Base-by-base conservation (phyloP, 2,797 vertebrate genomes). In the Pithecia hirsuta region DNA sequence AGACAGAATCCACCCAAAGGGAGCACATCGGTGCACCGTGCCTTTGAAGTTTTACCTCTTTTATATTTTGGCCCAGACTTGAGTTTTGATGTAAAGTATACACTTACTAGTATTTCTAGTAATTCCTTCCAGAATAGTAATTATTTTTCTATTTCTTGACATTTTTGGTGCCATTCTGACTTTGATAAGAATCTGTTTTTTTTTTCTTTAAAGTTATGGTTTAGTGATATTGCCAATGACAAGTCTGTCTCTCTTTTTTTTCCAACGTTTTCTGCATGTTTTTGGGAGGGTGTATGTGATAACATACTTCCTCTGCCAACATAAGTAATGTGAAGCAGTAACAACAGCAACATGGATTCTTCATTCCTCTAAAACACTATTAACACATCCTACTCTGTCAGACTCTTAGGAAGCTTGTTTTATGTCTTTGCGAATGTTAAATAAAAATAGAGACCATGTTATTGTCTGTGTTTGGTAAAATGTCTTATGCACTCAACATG, bases 371-470 rank as follows among this genome's bases (percentile, higher is more conserved):
- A n/a, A 81, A 28, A 39, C 52, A 7, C 48, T 83, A 8, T 26
- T 4, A 12, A 61, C 28, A 30, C 52, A 2, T 36, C 81, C 28
- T 19, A 14, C 41, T 59, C 5, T 22, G 78, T 67, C 33, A 76
- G 93, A 24, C 20, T 19, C 5, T 72, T 17, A 6, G 72, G 39
- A 72, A 93, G 85, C 90, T 91, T 72, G 87, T 50, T 84, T 52
- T 44, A 50, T 11, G 70, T 87, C 82, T 96, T 48, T 61, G 57
- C 6, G 14, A 41, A 81, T 50, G 72, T 80, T 84, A 57, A 93
- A 93, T 91, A 81, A 96, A 95, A 94, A 57, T 74, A 97, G 95
- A 95, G 95, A 84, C 70, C 20, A 0, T 33, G 44, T 26, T 79
- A 61, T 55, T 86, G 86, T 84, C 86, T 94, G 93, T 30, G 48